Evolutionary conservation across 2,113 vertebrate species (phyloP).

Genomic region (Buteo buteo): DNA sequence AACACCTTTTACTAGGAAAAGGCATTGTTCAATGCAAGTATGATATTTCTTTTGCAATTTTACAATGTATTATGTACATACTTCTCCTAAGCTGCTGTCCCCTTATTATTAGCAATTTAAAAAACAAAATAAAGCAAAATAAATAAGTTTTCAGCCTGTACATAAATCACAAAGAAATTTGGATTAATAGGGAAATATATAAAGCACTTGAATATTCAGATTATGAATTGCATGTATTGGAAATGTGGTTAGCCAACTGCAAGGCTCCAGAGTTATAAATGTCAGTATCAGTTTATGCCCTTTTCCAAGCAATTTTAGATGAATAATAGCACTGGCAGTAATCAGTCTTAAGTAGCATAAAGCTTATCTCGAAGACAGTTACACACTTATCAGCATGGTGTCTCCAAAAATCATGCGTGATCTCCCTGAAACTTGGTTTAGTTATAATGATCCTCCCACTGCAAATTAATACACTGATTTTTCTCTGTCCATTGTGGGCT

Average conservation of each 20-base stretch:
- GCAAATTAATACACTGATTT: not conserved
- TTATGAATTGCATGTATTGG: slow-evolving; percentile 1
- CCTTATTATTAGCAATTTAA: not conserved
- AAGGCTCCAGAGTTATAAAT: slow-evolving; percentile 35
- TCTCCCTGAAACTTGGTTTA: not conserved
- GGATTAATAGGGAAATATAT: slow-evolving; percentile 37
- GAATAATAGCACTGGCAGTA: slow-evolving; percentile 10
- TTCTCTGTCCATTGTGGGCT: not conserved
- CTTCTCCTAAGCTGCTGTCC: not conserved
- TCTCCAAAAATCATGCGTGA: slow-evolving; percentile 36
- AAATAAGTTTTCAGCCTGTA: not conserved
- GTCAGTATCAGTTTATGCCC: slow-evolving; percentile 27
- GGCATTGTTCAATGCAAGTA: not conserved
- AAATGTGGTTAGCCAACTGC: slow-evolving; percentile 26
- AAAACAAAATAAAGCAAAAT: not conserved
- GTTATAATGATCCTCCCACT: not conserved
- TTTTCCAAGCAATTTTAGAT: slow-evolving; percentile 54
- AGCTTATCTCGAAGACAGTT: slow-evolving; percentile 47
- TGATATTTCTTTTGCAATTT: not conserved
- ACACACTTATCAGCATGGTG: slow-evolving; percentile 26
- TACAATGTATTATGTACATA: not conserved
- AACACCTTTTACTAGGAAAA: not conserved
- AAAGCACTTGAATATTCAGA: slow-evolving; percentile 21
- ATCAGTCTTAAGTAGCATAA: slow-evolving; percentile 56
- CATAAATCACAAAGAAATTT: not conserved